A percentile compares a stretch with the other conserved stretches of the same genome.
Evolutionary conservation across 2,113 vertebrate species (phyloP).

Genomic region (Myanophis thanlyinensis): DNA sequence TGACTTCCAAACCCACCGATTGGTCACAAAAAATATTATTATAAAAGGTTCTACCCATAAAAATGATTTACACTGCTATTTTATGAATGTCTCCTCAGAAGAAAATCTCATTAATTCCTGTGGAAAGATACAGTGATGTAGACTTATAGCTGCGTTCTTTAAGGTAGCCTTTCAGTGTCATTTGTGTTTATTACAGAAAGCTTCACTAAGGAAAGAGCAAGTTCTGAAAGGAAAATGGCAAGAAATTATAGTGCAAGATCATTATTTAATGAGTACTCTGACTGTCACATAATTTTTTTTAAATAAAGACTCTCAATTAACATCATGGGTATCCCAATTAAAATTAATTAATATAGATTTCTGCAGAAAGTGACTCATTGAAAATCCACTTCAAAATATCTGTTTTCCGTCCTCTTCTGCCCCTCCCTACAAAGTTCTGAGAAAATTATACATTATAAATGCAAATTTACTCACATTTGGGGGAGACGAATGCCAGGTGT

Average conservation of each 20-base stretch:
- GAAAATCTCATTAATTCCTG: background rate
- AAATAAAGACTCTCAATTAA: slow-evolving; percentile 24
- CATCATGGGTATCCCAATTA: slow-evolving; percentile 27
- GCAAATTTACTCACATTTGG: background rate
- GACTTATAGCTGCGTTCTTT: background rate
- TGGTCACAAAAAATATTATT: background rate
- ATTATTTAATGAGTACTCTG: slow-evolving; percentile 35
- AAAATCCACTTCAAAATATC: slow-evolving; percentile 40
- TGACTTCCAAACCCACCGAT: background rate
- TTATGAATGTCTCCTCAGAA: background rate
- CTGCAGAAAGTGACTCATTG: background rate
- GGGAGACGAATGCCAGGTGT: background rate
- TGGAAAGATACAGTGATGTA: background rate
- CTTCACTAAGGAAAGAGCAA: background rate
- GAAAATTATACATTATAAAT: background rate
- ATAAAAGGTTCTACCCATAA: background rate
- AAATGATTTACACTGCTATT: background rate
- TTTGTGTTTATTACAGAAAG: slow-evolving; percentile 12
- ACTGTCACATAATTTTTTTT: background rate
- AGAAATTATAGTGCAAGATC: slow-evolving; percentile 7
- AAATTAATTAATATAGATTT: slow-evolving; percentile 31
- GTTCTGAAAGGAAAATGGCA: slow-evolving; percentile 1
- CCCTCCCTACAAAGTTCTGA: background rate
- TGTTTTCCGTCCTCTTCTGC: slow-evolving; percentile 9
- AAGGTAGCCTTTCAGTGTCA: background rate